Evolutionary conservation across 2,888 invertebrate species (phyloP).

Genomic region (Dicyrtoma fusca): DNA sequence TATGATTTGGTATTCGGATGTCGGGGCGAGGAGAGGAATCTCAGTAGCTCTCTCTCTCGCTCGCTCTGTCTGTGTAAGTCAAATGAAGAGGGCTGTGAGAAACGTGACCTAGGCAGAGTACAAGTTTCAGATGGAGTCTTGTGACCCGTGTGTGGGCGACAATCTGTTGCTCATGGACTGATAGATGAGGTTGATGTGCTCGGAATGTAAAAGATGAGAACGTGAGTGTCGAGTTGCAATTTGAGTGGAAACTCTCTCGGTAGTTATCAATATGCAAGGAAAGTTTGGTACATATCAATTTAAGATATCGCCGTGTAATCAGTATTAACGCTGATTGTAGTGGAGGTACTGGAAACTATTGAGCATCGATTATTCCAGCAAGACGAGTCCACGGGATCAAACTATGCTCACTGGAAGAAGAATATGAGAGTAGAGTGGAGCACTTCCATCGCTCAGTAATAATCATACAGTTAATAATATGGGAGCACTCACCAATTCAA

Average conservation of each 20-base stretch:
- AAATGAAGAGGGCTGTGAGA: not conserved
- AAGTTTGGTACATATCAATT: constrained; percentile 44
- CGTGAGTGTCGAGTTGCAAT: constrained; percentile 43
- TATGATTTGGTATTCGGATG: too few relatives aligned
- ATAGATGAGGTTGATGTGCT: constrained; percentile 37
- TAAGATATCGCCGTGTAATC: constrained; percentile 41
- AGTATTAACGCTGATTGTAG: constrained; percentile 36
- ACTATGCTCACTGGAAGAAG: not conserved
- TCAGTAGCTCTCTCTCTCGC: not conserved
- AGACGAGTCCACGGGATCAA: not conserved
- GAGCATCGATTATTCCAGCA: constrained; percentile 32
- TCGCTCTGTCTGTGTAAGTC: not conserved
- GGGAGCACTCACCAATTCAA: too few relatives aligned
- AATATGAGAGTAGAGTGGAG: constrained; percentile 5
- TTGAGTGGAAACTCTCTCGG: constrained; percentile 35
- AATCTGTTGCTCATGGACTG: constrained; percentile 41
- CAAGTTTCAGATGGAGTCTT: not conserved
- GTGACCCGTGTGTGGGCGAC: constrained; percentile 31
- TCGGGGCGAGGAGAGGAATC: not conserved
- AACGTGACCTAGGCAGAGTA: constrained; percentile 32
- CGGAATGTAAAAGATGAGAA: constrained; percentile 30
- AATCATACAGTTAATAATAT: too few relatives aligned
- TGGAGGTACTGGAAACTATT: constrained; percentile 33
- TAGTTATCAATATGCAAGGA: constrained; percentile 45
- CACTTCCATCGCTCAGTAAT: not conserved